Base-by-base conservation (phyloP, 2,113 vertebrate genomes). In the Montifringilla adamsi region DNA sequence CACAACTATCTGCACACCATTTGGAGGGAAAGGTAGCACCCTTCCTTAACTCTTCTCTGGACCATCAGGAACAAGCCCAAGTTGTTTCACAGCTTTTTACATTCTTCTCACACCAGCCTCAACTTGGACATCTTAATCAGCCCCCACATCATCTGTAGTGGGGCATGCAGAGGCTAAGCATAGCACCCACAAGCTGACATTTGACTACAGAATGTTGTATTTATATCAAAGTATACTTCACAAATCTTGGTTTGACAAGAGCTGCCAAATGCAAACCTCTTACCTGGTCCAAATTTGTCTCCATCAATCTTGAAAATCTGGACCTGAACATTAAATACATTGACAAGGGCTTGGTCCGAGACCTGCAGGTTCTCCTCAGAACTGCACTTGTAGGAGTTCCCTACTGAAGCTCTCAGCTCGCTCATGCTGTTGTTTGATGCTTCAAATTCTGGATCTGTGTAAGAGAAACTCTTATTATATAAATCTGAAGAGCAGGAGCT, bases 301-400 rank as follows among this genome's bases (percentile, higher is more conserved):
- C 97, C 98, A 2, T 93, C 97, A 13, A 99, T 82, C 33, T 95
- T 98, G 55, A 99, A 99, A 23, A 99, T 99, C 95, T 99, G 99
- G 95, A 99, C 92, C 96, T 99, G 98, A 86, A 99, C 95, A 47
- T 98, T 94, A 97, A 99, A 99, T 44, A 98, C 84, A 89, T 99
- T 99, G 97, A 99, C 89, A 30, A 98, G 96, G 41, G 98, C 97
- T 13, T 88, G 30, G 14, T 89, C 56, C 0, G 94, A 95, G 94
- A 99, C 97, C 3, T 27, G 66, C 56, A 99, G 94, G 16, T 82
- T 98, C 83, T 99, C 98, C 96, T 99, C 98, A 0, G 98, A 84
- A 2, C 84, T 98, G 93, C 99, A 99, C 98, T 97, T 98, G 97
- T 99, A 99, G 1, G 99, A 99, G 84, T 97, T 98, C 2, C 99